Base-by-base conservation (phyloP, 2,888 invertebrate species). In the Xylocampa areola region DNA sequence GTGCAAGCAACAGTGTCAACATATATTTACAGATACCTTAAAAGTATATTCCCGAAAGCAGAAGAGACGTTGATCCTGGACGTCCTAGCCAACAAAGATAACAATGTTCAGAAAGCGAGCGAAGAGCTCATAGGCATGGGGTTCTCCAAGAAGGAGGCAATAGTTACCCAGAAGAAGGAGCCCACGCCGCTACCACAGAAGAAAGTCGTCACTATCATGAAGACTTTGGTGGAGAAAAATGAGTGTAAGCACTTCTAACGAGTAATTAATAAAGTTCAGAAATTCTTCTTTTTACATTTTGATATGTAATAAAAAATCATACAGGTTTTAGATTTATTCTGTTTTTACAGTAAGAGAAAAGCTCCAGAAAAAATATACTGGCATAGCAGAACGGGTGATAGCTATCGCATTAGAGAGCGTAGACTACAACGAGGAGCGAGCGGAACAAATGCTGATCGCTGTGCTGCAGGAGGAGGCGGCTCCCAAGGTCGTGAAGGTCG, bases 11-110 rank as follows among this genome's bases (percentile, higher is more conserved):
- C 3, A 6, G 7, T 2, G 11, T 25, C 27, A 14, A 33, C 11
- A 3, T 7, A 0, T n/a, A 50, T 29, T 69, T 62, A n/a, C 91
- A 98, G 98, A 93, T 98, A 98, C 89, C 95, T 98, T 92, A 98
- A 98, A 90, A 97, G 97, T 79, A 96, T 98, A 77, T 98, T 98
- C 86, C 97, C 98, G 0, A 96, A 97, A 88, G 98, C 97, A 0
- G 98, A 98, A 79, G 98, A 98, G 86, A 97, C 97, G 16, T 87
- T 98, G 35, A 96, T 98, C 23, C 94, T 98, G 48, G 98, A 98
- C 78, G 95, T 97, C 33, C 90, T 98, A 44, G 96, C 97, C 41
- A 97, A 96, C 86, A 96, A 97, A 76, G 98, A 98, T 78, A 98
- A 98, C 86, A 98, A 98, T 88, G 98, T 98, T 5, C 97, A 97